Evolutionary conservation across 2,888 invertebrate genomes (phyloP), one percentile per base, ranked within the genome.

Genomic region (Automeris io): DNA sequence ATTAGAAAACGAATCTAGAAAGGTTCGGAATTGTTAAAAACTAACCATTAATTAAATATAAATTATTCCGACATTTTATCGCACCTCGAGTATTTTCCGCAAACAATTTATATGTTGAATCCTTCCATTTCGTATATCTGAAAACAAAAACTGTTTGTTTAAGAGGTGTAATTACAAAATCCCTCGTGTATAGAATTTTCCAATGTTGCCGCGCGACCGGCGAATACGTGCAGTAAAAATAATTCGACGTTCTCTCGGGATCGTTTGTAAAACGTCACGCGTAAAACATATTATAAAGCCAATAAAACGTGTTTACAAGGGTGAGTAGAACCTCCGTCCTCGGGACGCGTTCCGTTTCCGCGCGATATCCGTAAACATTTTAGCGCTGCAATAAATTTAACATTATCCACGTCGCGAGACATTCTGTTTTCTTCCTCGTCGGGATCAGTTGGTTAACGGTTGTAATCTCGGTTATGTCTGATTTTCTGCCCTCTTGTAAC

Each of bases 221-320:
- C 65, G 68, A 73, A 74, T 79, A 80, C 81, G 81, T 83, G 81
- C 78, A 76, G 81, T 81, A 83, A 82, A 83, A 85, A 85, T 81
- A 79, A 85, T 83, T 83, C 83, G 81, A 71, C 74, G 75, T 70
- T 83, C 77, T 71, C 74, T 76, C 46, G 77, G 80, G 85, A 86
- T 85, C 85, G 86, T 85, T 85, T 85, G 83, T 86, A 82, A 86
- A 86, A 83, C 83, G 83, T 86, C 85, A 85, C 85, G 83, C 83
- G 85, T 86, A 83, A 83, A 86, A 85, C 86, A 85, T 86, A 85
- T 86, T 85, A 85, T 85, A 86, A 86, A 85, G 82, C 85, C 85
- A 85, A 85, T 86, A 86, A 86, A 86, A 83, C 82, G 85, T 83
- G 86, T 86, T 86, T 85, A 86, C 83, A 85, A 81, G 85, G 83